A percentile compares a stretch with the other conserved stretches of the same genome.
phyloP scores from a whole-genome alignment of 1,140 invertebrate species.

The Daktulosphaira vitifoliae region DNA sequence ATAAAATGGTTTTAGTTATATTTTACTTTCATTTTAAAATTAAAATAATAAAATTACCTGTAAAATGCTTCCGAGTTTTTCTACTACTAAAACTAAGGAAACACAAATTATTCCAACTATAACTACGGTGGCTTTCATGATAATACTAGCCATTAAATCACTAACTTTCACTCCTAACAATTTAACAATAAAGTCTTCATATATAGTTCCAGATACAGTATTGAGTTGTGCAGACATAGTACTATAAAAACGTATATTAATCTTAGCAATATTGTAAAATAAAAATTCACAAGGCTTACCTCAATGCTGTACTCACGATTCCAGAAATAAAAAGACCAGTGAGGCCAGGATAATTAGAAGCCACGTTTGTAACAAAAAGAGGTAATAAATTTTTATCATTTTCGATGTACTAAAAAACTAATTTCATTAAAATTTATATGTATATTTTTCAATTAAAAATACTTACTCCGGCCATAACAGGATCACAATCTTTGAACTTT shows the following conservation, averaged over 20 bases:
- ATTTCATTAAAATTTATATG: conserved; percentile 21
- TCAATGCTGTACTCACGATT: conserved; percentile 59
- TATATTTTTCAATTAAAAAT: neutral
- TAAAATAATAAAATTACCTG: conserved; percentile 1
- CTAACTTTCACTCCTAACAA: conserved; percentile 46
- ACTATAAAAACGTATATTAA: conserved; percentile 45
- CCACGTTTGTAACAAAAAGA: conserved; percentile 56
- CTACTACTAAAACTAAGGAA: conserved; percentile 57
- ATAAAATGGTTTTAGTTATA: too few species aligned
- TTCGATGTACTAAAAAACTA: conserved; percentile 38
- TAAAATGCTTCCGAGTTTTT: conserved; percentile 51
- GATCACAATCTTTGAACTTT: conserved; percentile 55
- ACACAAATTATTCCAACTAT: conserved; percentile 55
- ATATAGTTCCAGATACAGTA: conserved; percentile 70
- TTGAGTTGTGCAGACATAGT: conserved; percentile 72
- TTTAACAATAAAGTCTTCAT: conserved; percentile 67
- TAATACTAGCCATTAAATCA: conserved; percentile 51
- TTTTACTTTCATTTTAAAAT: neutral
- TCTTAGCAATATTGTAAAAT: too few species aligned
- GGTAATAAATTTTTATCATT: conserved; percentile 51
- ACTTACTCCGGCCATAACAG: conserved; percentile 46
- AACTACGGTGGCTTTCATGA: conserved; percentile 59
- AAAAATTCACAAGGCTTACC: conserved; percentile 41
- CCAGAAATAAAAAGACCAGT: conserved; percentile 60
- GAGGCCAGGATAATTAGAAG: conserved; percentile 49